Evolutionary conservation across 2,888 invertebrate genomes (phyloP), one percentile per base, ranked within the genome.

Genomic region (Hydrotaea diabolus): DNA sequence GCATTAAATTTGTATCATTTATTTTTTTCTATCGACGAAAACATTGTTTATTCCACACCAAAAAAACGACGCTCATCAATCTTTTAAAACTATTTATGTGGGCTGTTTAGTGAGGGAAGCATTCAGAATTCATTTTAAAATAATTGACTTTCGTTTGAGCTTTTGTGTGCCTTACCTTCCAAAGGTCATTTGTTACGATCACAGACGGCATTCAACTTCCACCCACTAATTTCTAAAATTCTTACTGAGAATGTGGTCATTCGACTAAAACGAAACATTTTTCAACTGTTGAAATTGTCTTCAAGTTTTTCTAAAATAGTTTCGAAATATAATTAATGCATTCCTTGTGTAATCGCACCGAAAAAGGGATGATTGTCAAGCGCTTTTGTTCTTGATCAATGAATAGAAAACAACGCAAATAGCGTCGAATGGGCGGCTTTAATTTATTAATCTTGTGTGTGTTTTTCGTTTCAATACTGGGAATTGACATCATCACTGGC

Each of bases 311-410:
- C 5, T 8, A 36, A 64, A 36, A 66, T 39, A 31, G 39, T 43
- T 66, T 31, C 19, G 15, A 43, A 66, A 66, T 39, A 36, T 36
- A 66, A 66, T 66, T 66, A 66, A 43, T 66, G 13, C 15, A 4
- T 17, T 64, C 4, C 36, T 36, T 64, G 21, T 39, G 66, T 66
- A 66, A 66, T 66, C 66, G 17, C 21, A 43, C 43, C 66, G 8
- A 31, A 66, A 66, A 66, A 66, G 66, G 66, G 43, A 66, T 66
- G 43, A 66, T 19, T 43, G 43, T 17, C 21, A 21, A 9, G 11
- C 66, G 19, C 17, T 31, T 3, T 55, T 55, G 7, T 55, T 21
- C 19, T 39, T 53, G 1, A 13, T 55, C 21, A 55, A 9, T 55
- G n/a, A 49, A 49, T n/a, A 49, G 49, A 49, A n/a, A 49, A 49